phyloP scores from a whole-genome alignment of 2,113 vertebrate species.

The Nycticorax nycticorax region DNA sequence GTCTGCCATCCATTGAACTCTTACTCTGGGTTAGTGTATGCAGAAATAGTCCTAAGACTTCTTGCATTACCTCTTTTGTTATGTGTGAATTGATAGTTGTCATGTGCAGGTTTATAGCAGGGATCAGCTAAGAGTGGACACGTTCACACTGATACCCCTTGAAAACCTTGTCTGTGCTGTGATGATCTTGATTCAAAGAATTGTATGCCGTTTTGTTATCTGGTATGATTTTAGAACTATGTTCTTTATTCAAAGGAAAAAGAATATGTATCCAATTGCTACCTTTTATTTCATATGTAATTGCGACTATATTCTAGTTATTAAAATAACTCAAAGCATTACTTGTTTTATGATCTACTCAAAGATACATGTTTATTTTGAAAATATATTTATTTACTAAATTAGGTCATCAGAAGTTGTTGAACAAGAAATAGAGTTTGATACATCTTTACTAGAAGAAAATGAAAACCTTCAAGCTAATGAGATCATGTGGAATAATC shows the following conservation, averaged over 20 bases:
- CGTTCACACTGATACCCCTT: not conserved
- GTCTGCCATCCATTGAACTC: not conserved
- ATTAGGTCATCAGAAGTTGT: conserved; percentile 83
- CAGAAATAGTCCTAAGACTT: not conserved
- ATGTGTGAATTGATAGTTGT: not conserved
- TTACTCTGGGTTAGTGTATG: not conserved
- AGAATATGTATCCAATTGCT: not conserved
- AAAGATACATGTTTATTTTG: not conserved
- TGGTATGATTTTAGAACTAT: not conserved
- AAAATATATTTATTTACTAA: not conserved
- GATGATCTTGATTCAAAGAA: not conserved
- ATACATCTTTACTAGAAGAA: conserved; percentile 87
- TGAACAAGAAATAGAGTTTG: conserved; percentile 89
- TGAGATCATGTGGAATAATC: conserved; percentile 97
- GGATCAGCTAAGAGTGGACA: not conserved
- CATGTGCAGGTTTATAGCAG: rapidly evolving
- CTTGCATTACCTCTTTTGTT: not conserved
- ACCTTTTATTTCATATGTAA: not conserved
- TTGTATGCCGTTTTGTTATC: not conserved
- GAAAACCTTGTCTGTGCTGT: not conserved
- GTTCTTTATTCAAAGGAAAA: not conserved
- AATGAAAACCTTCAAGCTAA: conserved; percentile 92
- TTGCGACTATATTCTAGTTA: not conserved
- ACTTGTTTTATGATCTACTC: not conserved
- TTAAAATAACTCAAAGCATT: not conserved